Base-by-base conservation (phyloP, 1,140 invertebrate genomes). In the Babylonia areolata region DNA sequence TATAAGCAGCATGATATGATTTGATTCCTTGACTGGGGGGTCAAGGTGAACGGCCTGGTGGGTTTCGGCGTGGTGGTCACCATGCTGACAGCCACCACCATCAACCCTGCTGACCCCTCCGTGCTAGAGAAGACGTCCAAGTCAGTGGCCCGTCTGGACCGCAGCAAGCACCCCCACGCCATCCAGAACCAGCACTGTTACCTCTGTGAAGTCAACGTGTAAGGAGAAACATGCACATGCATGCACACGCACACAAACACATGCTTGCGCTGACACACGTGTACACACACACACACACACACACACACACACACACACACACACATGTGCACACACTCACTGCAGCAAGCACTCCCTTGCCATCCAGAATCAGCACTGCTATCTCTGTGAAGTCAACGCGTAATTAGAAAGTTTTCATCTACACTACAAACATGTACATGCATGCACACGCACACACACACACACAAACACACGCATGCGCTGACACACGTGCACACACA, bases 161-260 rank as follows among this genome's bases (percentile, higher is more conserved):
- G 98, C 28, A 95, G 95, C 2, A 96, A 97, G 89, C 97, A 99
- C 95, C 95, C 96, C 37, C 98, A 99, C 95, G 98, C 99, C 11
- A 99, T 99, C 92, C 98, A 99, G 94, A 97, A 98, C 94, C 97
- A 98, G 64, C 95, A 97, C 69, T 99, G 98, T 93, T 97, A 99
- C 91, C 95, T 99, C 86, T 99, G 98, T 94, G 97, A 98, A 93
- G 97, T 98, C 88, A 95, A 96, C 90, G 95, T 95, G 94, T 95
- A 93, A 94, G 94, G 94, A 37, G 39, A 85, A 31, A 71, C n/a
- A n/a, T n/a, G n/a, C n/a, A n/a, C n/a, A n/a, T n/a, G n/a, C n/a
- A n/a, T n/a, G n/a, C n/a, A n/a, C n/a, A n/a, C n/a, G n/a, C n/a
- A n/a, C n/a, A n/a, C n/a, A n/a, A n/a, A n/a, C n/a, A n/a, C n/a